phyloP scores from a whole-genome alignment of 2,113 vertebrate species.

The Bucco capensis region DNA sequence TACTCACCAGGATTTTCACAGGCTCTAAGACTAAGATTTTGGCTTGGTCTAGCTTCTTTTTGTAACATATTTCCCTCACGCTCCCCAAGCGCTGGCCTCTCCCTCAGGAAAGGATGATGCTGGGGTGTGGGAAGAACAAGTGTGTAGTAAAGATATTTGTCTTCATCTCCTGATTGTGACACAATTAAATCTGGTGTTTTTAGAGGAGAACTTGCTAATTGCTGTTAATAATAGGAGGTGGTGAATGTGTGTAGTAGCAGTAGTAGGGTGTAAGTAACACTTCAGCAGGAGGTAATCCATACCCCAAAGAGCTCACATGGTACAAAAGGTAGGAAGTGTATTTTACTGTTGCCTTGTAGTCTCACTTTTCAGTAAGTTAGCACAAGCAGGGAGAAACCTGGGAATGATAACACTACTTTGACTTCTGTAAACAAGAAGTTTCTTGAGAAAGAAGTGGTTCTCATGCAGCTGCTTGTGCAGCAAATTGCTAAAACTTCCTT shows the following conservation, averaged over 20 bases:
- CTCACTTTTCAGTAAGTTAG: not conserved
- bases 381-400: not conserved
- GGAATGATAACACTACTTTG: not conserved
- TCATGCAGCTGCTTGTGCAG: not conserved
- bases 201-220: not conserved
- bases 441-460: not conserved
- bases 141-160: not conserved
- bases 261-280: not conserved
- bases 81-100: not conserved
- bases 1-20: conserved; percentile 11
- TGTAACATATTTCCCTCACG: not conserved
- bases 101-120: not conserved
- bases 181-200: not conserved
- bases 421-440: not conserved
- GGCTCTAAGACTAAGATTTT: not conserved
- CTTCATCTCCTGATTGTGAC: not conserved
- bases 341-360: not conserved
- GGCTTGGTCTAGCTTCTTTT: not conserved
- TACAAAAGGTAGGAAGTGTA: not conserved
- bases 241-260: not conserved
- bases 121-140: not conserved
- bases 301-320: not conserved
- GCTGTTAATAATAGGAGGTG: not conserved
- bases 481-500: not conserved
- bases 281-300: not conserved